Evolutionary conservation across 2,113 vertebrate species (phyloP), one percentile per base, ranked within the genome.

Genomic region (Arvicanthis niloticus): DNA sequence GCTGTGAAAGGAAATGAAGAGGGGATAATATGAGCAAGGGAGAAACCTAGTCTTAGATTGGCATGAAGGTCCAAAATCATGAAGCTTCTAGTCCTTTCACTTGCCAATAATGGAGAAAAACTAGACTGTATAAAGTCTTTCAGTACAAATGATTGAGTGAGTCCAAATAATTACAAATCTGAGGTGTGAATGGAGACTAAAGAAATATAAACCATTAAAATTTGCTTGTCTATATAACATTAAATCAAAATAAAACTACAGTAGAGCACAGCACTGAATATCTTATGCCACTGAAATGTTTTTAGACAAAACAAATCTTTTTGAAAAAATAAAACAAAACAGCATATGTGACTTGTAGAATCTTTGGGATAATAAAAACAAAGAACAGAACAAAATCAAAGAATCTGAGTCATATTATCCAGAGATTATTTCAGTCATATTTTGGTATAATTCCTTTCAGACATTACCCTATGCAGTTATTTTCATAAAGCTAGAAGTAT

Each of bases 301-400:
- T 77, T 88, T 42, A n/a, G 53, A 51, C 56, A 80, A 87, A 45
- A 73, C 7, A 2, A 6, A 17, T 82, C 5, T 87, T 89, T 78
- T 26, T 88, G 3, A 68, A 62, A 93, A 19, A 77, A 45, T 45
- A 45, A 58, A 60, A 77, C 22, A 90, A 56, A 76, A 13, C 51
- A 85, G 24, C n/a, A 29, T 58, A 51, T 72, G 34, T 42, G 72
- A 96, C 70, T 65, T 56, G 8, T 53, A 73, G 60, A 82, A 94
- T 67, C 26, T 78, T 73, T 90, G 15, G 13, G n/a, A 9, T 19
- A 42, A 42, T 65, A 42, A 26, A 26, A 37, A n/a, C 81, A 91
- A 68, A 16, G 13, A 75, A 91, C 7, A 16, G 13, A 75, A 91
- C 7, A 96, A 89, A 95, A 67, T 78, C 29, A 88, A 91, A 90